Evolutionary conservation across 2,888 invertebrate genomes (phyloP).

Genomic region (Idaea dimidiata): DNA sequence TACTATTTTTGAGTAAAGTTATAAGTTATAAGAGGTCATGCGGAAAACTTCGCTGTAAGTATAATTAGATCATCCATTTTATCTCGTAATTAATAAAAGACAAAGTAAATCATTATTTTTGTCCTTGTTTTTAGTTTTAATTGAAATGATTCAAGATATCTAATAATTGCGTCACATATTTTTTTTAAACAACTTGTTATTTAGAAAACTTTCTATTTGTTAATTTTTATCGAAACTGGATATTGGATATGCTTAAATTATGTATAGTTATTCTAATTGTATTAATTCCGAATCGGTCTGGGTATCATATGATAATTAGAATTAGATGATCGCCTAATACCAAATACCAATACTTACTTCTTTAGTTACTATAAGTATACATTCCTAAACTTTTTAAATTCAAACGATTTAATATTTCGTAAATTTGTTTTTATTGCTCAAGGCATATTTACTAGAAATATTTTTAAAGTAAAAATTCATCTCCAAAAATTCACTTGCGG

Average conservation of each 20-base stretch:
- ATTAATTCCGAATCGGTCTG: not conserved
- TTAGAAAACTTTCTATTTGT: not conserved
- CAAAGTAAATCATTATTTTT: constrained; percentile 18
- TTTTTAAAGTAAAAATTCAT: too few relatives aligned
- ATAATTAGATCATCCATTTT: not conserved
- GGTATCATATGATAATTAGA: not conserved
- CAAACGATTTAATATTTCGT: too few relatives aligned
- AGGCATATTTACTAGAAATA: too few relatives aligned
- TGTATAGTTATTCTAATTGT: not conserved
- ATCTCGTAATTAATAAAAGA: not conserved
- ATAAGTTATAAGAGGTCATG: not conserved
- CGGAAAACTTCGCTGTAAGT: not conserved
- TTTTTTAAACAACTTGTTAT: not conserved
- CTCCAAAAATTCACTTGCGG: too few relatives aligned
- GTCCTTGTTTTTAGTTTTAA: constrained; percentile 15
- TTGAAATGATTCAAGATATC: constrained; percentile 20
- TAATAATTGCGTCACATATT: not conserved
- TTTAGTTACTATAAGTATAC: too few relatives aligned
- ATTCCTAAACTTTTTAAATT: too few relatives aligned
- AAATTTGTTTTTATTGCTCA: too few relatives aligned
- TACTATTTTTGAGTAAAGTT: not conserved
- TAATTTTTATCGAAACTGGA: not conserved
- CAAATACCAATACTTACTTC: not conserved
- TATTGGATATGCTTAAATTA: not conserved
- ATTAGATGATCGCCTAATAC: not conserved